Evolutionary conservation across 1,140 invertebrate genomes (phyloP).

Genomic region (Hylyphantes graminicola): DNA sequence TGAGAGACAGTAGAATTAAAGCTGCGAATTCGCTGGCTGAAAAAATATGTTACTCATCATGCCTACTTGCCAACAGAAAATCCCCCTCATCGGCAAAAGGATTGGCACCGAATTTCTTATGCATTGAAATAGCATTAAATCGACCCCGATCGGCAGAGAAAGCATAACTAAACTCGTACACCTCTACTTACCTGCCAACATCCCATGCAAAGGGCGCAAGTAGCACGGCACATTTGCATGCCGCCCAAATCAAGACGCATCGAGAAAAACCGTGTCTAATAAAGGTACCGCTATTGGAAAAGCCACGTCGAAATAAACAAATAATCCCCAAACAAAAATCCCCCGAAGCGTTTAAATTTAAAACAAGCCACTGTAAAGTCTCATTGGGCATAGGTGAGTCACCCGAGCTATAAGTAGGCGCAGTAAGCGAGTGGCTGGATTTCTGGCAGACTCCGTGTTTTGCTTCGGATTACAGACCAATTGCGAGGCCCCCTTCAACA

Average conservation of each 20-base stretch:
- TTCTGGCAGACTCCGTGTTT: slow-evolving; percentile 49
- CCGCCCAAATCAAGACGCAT: slow-evolving; percentile 14
- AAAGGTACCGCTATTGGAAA: slow-evolving; percentile 18
- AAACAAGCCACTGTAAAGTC: slow-evolving; percentile 22
- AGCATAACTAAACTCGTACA: not conserved
- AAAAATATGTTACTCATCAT: no score
- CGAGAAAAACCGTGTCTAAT: not conserved
- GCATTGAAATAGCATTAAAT: no score
- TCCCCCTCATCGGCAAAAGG: no score
- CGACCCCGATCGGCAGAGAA: no score
- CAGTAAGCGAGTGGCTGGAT: slow-evolving; percentile 33
- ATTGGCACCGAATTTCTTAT: no score
- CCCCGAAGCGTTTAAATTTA: slow-evolving; percentile 39
- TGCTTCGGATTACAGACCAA: slow-evolving; percentile 58
- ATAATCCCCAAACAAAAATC: slow-evolving; percentile 4
- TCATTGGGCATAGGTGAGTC: slow-evolving; percentile 44
- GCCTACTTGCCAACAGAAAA: no score
- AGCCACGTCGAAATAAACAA: slow-evolving; percentile 41
- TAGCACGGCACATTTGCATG: slow-evolving; percentile 22
- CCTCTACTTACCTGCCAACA: slow-evolving; percentile 15
- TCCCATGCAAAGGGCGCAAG: not conserved
- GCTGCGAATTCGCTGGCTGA: no score
- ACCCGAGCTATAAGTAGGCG: slow-evolving; percentile 50
- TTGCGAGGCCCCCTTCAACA: slow-evolving; percentile 43
- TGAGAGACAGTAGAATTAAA: no score